Conservation (phyloP, 2,113 vertebrate species). For the Neotragus pygmaeus region DNA sequence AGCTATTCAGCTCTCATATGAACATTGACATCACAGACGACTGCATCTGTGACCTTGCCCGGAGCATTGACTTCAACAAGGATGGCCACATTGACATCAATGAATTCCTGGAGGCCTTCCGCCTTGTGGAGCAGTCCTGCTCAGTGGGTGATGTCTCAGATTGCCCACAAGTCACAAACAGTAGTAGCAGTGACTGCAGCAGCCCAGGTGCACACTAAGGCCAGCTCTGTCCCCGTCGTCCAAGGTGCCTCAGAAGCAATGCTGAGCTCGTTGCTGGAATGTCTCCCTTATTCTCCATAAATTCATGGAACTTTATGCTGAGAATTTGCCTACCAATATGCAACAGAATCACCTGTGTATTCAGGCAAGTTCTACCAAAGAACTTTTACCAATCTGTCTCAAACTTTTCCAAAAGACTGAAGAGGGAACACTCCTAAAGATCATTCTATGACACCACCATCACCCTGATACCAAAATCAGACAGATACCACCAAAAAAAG, state of each 20-base stretch:
- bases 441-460: neutral
- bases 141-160: neutral
- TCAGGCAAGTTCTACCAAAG: neutral
- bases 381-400: neutral
- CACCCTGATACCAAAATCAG: neutral
- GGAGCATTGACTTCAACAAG: slow-evolving; percentile 96
- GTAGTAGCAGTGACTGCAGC: fast-evolving
- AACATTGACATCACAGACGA: slow-evolving; percentile 86
- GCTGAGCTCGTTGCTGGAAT: neutral
- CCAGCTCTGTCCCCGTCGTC: neutral
- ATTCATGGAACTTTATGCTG: neutral
- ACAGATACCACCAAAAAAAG: neutral
- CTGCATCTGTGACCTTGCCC: slow-evolving; percentile 86
- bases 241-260: neutral
- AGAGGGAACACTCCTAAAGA: neutral
- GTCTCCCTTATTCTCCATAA: neutral
- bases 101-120: slow-evolving; percentile 96
- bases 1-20: slow-evolving; percentile 91
- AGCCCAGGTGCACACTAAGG: neutral
- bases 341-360: neutral
- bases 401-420: neutral
- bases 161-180: neutral
- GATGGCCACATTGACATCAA: slow-evolving; percentile 96
- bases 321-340: neutral
- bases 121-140: slow-evolving; percentile 85